Percentiles rank a stretch among this genome's conserved stretches.
These are phyloP conservation scores for Pionites leucogaster DNA, from an alignment of 2,113 vertebrate genomes.

Conservation along the genomic window DNA sequence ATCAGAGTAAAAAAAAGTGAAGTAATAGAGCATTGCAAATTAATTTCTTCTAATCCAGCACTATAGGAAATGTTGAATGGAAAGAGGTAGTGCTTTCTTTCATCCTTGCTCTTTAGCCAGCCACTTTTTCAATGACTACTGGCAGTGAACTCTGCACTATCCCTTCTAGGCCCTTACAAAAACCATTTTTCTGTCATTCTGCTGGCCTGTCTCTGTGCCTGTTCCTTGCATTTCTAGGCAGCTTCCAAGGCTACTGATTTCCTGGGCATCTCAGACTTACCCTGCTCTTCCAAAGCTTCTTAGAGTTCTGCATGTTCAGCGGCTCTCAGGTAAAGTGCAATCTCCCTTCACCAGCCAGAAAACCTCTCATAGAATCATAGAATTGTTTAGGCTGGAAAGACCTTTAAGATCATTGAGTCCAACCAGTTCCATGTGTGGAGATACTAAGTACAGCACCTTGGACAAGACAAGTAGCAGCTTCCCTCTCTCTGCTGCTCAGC, in stretches of 20 bases:
- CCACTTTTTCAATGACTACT: neutral
- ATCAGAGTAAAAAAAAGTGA: neutral
- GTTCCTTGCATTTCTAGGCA: neutral
- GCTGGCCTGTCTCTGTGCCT: neutral
- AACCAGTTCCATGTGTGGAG: neutral
- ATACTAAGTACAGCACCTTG: neutral
- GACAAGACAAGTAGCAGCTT: neutral
- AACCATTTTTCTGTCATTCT: neutral
- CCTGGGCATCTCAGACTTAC: neutral
- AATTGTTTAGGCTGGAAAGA: neutral
- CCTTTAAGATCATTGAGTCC: neutral
- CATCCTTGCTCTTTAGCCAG: neutral
- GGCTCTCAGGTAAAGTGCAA: neutral
- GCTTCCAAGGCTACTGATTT: neutral
- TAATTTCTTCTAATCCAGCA: neutral
- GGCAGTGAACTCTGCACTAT: neutral
- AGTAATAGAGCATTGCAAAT: neutral
- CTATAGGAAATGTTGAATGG: neutral
- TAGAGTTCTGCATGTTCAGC: neutral
- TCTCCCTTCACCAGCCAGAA: neutral
- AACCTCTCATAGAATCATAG: neutral
- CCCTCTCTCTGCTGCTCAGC: neutral
- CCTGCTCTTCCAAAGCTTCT: neutral
- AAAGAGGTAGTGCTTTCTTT: neutral
- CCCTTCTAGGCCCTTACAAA: neutral